Conservation (phyloP, 2,888 invertebrate species). For the Nysson spinosus region DNA sequence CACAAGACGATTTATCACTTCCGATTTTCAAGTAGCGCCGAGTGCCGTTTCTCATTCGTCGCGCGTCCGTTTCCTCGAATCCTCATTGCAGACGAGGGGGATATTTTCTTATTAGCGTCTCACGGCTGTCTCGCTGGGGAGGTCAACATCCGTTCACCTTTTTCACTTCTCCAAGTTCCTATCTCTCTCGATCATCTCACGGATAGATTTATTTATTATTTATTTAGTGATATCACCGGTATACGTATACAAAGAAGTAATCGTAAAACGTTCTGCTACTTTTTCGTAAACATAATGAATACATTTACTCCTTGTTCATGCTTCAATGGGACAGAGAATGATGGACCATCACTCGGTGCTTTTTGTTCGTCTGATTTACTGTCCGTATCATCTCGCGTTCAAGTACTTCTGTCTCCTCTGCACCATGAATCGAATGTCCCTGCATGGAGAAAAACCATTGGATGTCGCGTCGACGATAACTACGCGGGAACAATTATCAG, state of each 20-base stretch:
- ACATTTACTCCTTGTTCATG: too few species aligned
- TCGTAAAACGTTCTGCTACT: slow-evolving; percentile 22
- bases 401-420: slow-evolving; percentile 10
- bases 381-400: slow-evolving; percentile 8
- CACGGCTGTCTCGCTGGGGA: slow-evolving; percentile 24
- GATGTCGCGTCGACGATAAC: slow-evolving; percentile 19
- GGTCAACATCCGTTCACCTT: slow-evolving; percentile 46
- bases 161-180: slow-evolving; percentile 33
- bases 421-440: slow-evolving; percentile 1
- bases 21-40: slow-evolving; percentile 36
- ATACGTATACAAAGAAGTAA: too few species aligned
- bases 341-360: too few species aligned
- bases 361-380: too few species aligned
- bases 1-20: slow-evolving; percentile 39
- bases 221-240: too few species aligned
- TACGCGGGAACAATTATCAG: slow-evolving; percentile 58
- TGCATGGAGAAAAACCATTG: slow-evolving; percentile 52
- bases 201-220: too few species aligned
- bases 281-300: too few species aligned
- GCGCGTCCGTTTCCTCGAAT: slow-evolving; percentile 43
- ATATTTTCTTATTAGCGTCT: slow-evolving; percentile 40
- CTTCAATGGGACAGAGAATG: too few species aligned
- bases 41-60: slow-evolving; percentile 31
- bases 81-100: slow-evolving; percentile 4
- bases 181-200: slow-evolving; percentile 28